These are phyloP conservation scores for Aphaenogaster rudis DNA, from an alignment of 1,140 invertebrate genomes.

Conservation along the genomic window DNA sequence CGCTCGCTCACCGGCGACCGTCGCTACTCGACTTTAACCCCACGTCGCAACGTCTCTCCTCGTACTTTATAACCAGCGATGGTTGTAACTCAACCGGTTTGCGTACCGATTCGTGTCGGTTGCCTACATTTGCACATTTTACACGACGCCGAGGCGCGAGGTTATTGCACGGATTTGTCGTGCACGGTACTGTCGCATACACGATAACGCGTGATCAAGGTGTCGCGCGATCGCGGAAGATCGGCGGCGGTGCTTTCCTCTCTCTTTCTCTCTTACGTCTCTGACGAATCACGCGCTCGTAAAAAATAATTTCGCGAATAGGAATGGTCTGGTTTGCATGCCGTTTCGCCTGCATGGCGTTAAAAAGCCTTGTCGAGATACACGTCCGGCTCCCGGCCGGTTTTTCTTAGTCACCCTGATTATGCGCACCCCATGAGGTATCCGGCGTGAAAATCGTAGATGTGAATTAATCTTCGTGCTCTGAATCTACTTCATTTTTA, in stretches of 20 bases:
- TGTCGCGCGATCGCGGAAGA: slow-evolving; percentile 68
- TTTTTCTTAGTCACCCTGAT: slow-evolving; percentile 64
- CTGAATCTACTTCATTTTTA: slow-evolving; percentile 36
- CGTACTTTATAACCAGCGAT: slow-evolving; percentile 71
- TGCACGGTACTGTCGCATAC: slow-evolving; percentile 43
- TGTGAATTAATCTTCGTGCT: slow-evolving; percentile 52
- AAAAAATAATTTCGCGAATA: slow-evolving; percentile 71
- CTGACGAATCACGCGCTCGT: slow-evolving; percentile 15
- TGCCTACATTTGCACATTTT: slow-evolving; percentile 77
- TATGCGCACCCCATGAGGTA: slow-evolving; percentile 49
- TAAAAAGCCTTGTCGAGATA: slow-evolving; percentile 57
- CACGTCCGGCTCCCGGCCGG: slow-evolving; percentile 21
- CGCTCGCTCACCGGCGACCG: not conserved
- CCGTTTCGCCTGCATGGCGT: slow-evolving; percentile 44
- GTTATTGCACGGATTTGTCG: slow-evolving; percentile 79
- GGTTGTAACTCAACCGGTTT: slow-evolving; percentile 79
- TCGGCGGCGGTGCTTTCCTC: slow-evolving; percentile 42
- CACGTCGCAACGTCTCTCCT: slow-evolving; percentile 56
- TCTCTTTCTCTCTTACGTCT: not conserved
- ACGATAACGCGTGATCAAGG: slow-evolving; percentile 66
- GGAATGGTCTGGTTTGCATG: slow-evolving; percentile 72
- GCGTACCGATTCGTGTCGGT: slow-evolving; percentile 74
- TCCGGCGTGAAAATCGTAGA: slow-evolving; percentile 50
- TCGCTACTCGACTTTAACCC: slow-evolving; percentile 65
- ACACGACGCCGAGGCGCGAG: slow-evolving; percentile 67